Evolutionary conservation across 1,140 invertebrate species (phyloP), one percentile per base, ranked within the genome.

Genomic region (Musca domestica): DNA sequence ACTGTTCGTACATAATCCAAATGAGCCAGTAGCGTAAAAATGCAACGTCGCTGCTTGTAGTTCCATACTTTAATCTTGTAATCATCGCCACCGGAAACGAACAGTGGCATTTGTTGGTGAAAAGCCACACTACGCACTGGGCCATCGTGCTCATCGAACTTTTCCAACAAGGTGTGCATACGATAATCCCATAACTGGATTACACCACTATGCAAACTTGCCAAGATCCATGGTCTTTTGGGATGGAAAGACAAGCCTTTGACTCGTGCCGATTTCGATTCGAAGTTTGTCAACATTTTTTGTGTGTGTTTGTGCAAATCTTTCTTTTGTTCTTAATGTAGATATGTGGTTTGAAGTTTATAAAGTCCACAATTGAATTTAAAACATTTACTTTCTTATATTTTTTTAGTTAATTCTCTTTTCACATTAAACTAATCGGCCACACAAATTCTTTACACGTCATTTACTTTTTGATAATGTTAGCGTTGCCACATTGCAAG

Each of bases 51-150:
- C 76, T 95, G 95, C 78, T 99, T 99, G 82, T 99, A 99, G 82
- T 99, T 99, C 98, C 98, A 99, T 7, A 99, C 92, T 88, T 99
- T 99, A 69, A 99, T 99, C 84, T 99, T 99, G 82, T 99, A 99
- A 82, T 99, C 98, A 84, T 99, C 98, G 22, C 98, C 98, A 66
- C 98, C 98, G 47, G 97, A 99, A 1, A 99, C 98, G 83, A 99
- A 99, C 0, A 99, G 85, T 0, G 98, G 98, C 83, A 99, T 98
- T 76, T 99, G 96, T 76, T 88, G 92, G 78, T 99, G 98, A 81
- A 99, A 99, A 82, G 95, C 95, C 69, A 99, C 96, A 69, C 98
- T 96, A 78, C 98, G 88, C 17, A 99, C 98, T 14, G 98, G 98
- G 2, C 98, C 98, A 85, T 99, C 98, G 81, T 99, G 98, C 82